These are phyloP conservation scores for Mythimna ferrago DNA, from an alignment of 2,888 invertebrate genomes.

Conservation along the genomic window DNA sequence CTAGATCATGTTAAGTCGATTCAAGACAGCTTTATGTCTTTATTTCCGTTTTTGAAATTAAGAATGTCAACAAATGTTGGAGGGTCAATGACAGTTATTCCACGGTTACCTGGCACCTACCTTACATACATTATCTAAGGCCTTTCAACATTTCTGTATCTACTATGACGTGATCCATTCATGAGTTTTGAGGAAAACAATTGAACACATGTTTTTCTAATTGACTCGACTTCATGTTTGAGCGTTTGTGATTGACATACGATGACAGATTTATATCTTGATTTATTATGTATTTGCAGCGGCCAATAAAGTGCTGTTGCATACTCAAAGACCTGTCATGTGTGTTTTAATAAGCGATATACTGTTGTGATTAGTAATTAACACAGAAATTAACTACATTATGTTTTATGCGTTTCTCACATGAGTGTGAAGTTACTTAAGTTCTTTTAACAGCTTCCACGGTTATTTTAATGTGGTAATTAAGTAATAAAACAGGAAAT, in stretches of 20 bases:
- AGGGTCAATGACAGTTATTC: too few species aligned
- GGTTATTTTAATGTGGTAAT: conserved; percentile 3
- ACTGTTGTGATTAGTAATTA: conserved; percentile 29
- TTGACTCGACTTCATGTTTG: background rate
- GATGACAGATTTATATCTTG: conserved; percentile 17
- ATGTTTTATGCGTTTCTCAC: conserved; percentile 14
- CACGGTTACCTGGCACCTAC: too few species aligned
- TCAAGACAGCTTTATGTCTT: too few species aligned
- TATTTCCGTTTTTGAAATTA: too few species aligned
- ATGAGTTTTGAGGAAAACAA: conserved; percentile 33
- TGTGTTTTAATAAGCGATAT: background rate
- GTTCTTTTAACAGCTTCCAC: conserved; percentile 13
- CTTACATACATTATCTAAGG: background rate
- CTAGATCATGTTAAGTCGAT: too few species aligned
- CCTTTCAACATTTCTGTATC: background rate
- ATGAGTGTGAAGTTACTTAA: conserved; percentile 35
- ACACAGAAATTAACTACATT: conserved; percentile 32
- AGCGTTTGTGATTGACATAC: conserved; percentile 20
- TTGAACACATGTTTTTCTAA: conserved; percentile 11
- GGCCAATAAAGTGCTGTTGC: background rate
- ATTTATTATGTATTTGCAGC: conserved; percentile 17
- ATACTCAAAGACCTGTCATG: background rate
- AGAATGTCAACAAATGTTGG: too few species aligned
- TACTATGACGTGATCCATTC: conserved; percentile 31
- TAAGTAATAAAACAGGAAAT: conserved; percentile 32